These are phyloP conservation scores for Plusia festucae DNA, from an alignment of 2,888 invertebrate genomes.

Conservation along the genomic window DNA sequence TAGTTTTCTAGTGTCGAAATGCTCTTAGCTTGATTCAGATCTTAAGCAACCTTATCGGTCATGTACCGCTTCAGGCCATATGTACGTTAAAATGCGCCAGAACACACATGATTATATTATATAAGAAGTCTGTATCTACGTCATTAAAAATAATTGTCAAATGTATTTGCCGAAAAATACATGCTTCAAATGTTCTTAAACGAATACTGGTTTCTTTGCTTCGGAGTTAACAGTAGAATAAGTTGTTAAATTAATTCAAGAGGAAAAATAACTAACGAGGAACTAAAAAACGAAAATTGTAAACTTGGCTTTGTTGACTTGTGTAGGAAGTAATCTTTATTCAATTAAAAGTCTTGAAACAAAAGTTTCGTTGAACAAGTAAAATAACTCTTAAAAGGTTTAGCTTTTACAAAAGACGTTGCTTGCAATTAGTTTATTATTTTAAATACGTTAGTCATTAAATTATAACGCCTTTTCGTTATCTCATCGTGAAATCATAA, in stretches of 20 bases:
- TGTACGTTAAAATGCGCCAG: background rate
- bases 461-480: constrained; percentile 10
- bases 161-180: constrained; percentile 1
- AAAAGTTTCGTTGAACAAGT: background rate
- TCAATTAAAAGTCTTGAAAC: constrained; percentile 4
- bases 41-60: background rate
- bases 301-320: background rate
- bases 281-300: background rate
- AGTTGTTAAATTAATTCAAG: too few relatives aligned
- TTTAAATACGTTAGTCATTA: background rate
- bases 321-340: background rate
- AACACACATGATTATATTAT: constrained; percentile 17
- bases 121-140: background rate
- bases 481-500: background rate
- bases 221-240: background rate
- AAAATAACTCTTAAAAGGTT: background rate
- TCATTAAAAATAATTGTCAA: constrained; percentile 39
- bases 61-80: background rate
- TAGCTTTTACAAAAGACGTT: background rate
- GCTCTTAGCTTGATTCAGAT: too few relatives aligned
- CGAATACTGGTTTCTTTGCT: background rate
- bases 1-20: too few relatives aligned
- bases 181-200: background rate
- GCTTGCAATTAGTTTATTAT: background rate
- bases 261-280: background rate